Evolutionary conservation across 2,888 invertebrate genomes (phyloP), one percentile per base, ranked within the genome.

Genomic region (Axea sp.): DNA sequence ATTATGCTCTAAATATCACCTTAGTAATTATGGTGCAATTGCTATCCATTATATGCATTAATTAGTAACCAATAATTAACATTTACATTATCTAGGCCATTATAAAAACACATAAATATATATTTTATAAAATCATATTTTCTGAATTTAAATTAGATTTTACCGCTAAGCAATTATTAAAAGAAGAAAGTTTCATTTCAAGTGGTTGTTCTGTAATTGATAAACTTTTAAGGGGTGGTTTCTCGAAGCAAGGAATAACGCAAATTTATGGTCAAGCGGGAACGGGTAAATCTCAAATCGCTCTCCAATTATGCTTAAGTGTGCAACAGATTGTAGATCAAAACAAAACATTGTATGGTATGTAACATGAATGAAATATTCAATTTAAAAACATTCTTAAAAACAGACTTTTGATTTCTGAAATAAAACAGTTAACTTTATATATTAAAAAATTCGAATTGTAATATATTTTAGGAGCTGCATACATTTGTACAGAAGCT

Each of bases 211-310:
- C 80, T 45, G 82, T 84, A 51, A 88, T 95, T 51, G 92, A 95
- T 84, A 80, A 80, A 19, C 84, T 91, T 71, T 84, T 93, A 12
- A 86, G 88, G 77, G 95, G 95, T 60, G 96, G 96, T 19, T 89
- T 95, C 64, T 88, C 91, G 37, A 88, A 88, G 77, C 90, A 91
- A 75, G 92, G 93, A 15, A 89, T 96, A 47, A 93, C 93, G 59
- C 95, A 96, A 89, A 89, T 96, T 78, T 92, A 91, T 84, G 96
- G 95, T n/a, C 92, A 92, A 86, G 94, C 94, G 88, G 93, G 94
- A 8, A 90, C 91, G 78, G 95, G 95, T 3, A 96, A 96, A 89
- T 95, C 95, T 0, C 96, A 96, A 85, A 83, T 95, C 33, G 93
- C 92, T 76, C 88, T 96, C 45, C 94, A 95, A 87, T 85, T 94